These are phyloP conservation scores for Argynnis bischoffii DNA, from an alignment of 2,888 invertebrate species.

Conservation along the genomic window DNA sequence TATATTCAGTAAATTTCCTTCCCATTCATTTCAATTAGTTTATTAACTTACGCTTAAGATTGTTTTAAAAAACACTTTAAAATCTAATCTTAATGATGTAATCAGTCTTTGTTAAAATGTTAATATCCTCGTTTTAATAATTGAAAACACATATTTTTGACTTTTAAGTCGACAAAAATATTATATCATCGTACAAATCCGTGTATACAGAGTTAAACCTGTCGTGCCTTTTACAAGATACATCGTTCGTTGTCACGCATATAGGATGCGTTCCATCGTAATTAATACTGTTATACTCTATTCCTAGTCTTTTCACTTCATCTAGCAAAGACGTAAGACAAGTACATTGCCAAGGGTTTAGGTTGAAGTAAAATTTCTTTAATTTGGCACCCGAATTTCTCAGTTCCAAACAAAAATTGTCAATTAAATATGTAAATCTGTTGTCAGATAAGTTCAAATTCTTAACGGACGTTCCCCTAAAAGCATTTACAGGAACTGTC, in stretches of 20 bases:
- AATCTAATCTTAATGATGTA: not conserved
- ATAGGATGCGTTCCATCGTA: slow-evolving; percentile 61
- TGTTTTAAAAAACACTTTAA: no score
- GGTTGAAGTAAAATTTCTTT: slow-evolving; percentile 62
- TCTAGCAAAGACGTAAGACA: slow-evolving; percentile 61
- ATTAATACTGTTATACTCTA: slow-evolving; percentile 56
- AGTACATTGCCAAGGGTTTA: slow-evolving; percentile 74
- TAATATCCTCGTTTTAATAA: not conserved
- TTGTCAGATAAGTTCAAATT: slow-evolving; percentile 64
- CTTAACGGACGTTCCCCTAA: slow-evolving; percentile 57
- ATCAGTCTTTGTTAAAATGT: not conserved
- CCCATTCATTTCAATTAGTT: no score
- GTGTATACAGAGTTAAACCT: slow-evolving; percentile 53
- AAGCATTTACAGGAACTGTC: slow-evolving; percentile 57
- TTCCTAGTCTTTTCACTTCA: slow-evolving; percentile 57
- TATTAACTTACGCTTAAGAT: no score
- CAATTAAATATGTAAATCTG: slow-evolving; percentile 61
- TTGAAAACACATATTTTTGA: not conserved
- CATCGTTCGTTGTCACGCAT: slow-evolving; percentile 58
- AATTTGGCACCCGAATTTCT: slow-evolving; percentile 59
- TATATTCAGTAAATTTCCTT: no score
- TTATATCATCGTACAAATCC: slow-evolving; percentile 49
- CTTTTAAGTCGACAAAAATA: slow-evolving; percentile 9
- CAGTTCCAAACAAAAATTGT: slow-evolving; percentile 66
- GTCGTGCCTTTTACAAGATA: slow-evolving; percentile 58